Evolutionary conservation across 2,888 invertebrate species (phyloP), one percentile per base, ranked within the genome.

Genomic region (Ernsta delagoae): DNA sequence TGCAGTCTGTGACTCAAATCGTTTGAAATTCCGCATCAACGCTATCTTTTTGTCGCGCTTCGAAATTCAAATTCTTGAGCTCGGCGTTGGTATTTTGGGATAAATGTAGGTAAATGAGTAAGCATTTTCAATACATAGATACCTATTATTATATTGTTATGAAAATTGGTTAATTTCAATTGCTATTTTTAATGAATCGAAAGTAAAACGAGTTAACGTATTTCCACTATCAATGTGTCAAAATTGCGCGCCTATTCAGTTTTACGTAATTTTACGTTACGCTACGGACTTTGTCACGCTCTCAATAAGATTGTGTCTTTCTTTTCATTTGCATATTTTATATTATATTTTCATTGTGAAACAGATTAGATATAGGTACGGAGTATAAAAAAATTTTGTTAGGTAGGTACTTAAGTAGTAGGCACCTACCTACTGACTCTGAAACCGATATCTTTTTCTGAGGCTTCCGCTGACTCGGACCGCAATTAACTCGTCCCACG

Each of bases 1-100:
- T 53, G 41, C 50, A 36, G 48, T 24, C 9, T 34, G 62, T 61
- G 67, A 61, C 36, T 67, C 67, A 67, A 67, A 45, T 56, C 60
- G 12, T 61, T 67, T 56, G 36, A 54, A 54, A 67, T 66, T 66
- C 67, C 36, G 54, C 12, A 12, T 60, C 31, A 12, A 54, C 1
- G 39, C 34, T 9, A 34, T 7, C 66, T 54, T 66, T 63, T 65
- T 57, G 48, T 59, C 65, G 50, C 41, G 53, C 41, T 41, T 59
- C n/a, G 53, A 31, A 39, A 41, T 41, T 59, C 24, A 12, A 31
- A 54, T 31, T 9, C 12, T 39, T 12, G n/a, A 45, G 48, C 16
- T 16, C 16, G 16, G 16, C 16, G 12, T 59, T n/a, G 31, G 36
- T 39, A 39, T 65, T 64, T 56, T 48, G 45, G 24, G 54, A 56